These are phyloP conservation scores for Anabas testudineus DNA, from an alignment of 2,797 vertebrate genomes.

Conservation along the genomic window DNA sequence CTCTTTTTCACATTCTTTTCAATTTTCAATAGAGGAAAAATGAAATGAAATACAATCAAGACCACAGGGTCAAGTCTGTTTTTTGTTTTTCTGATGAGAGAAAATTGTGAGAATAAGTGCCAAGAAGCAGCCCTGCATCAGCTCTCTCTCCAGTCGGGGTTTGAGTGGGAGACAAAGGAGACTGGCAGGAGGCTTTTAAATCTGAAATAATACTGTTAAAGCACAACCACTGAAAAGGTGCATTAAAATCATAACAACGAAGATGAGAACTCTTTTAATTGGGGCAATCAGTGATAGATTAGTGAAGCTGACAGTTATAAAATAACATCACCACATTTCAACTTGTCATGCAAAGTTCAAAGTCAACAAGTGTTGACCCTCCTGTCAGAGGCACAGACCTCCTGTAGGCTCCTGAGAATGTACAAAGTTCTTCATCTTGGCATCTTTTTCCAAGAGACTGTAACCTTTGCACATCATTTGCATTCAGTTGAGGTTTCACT, in stretches of 20 bases:
- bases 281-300: constrained; percentile 37
- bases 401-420: background rate
- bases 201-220: constrained; percentile 37
- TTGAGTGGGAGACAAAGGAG: constrained; percentile 22
- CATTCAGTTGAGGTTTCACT: too few relatives aligned
- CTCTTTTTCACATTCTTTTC: constrained; percentile 16
- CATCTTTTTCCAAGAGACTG: background rate
- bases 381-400: background rate
- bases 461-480: background rate
- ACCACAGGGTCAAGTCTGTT: constrained; percentile 28
- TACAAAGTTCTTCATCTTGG: constrained; percentile 17
- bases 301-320: constrained; percentile 20
- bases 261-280: constrained; percentile 23
- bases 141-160: constrained; percentile 15
- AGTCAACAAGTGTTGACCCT: constrained; percentile 9
- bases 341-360: constrained; percentile 7
- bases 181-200: constrained; percentile 19
- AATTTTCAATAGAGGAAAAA: constrained; percentile 26
- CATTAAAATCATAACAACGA: constrained; percentile 14
- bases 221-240: constrained; percentile 12
- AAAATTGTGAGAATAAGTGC: constrained; percentile 14
- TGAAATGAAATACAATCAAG: constrained; percentile 35
- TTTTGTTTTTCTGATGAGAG: constrained; percentile 25
- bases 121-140: constrained; percentile 13
- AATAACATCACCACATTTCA: constrained; percentile 22